A percentile compares a stretch with the other conserved stretches of the same genome.
phyloP scores from a whole-genome alignment of 2,113 vertebrate species.

The Sinocyclocheilus anophthalmus region DNA sequence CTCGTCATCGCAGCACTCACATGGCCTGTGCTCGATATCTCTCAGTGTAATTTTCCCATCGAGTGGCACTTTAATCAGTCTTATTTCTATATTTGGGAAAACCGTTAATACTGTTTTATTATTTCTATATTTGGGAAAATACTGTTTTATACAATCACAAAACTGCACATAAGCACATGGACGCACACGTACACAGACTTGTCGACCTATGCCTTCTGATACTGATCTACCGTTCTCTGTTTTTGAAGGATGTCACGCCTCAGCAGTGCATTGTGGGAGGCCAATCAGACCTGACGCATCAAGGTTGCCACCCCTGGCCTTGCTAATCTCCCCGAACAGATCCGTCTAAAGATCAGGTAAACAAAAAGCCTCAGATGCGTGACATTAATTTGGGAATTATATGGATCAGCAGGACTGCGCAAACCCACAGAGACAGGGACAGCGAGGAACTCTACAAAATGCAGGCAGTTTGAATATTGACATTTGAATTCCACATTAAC shows the following conservation, averaged over 20 bases:
- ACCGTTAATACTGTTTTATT: slow-evolving; percentile 8
- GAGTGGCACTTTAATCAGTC: slow-evolving; percentile 20
- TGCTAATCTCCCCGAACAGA: slow-evolving; percentile 30
- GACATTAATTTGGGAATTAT: slow-evolving; percentile 30
- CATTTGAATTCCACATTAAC: neutral
- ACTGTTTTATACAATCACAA: slow-evolving; percentile 5
- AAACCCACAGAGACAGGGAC: neutral
- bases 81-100: slow-evolving; percentile 24
- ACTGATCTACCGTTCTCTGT: neutral
- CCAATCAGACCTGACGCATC: slow-evolving; percentile 38
- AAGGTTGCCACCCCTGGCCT: slow-evolving; percentile 34
- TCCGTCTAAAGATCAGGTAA: slow-evolving; percentile 36
- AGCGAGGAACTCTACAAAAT: neutral
- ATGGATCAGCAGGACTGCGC: slow-evolving; percentile 14
- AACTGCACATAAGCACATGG: neutral
- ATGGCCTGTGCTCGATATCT: neutral
- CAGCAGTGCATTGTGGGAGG: slow-evolving; percentile 35
- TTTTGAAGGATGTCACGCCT: slow-evolving; percentile 45
- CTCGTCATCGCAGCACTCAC: neutral
- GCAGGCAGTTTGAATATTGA: neutral
- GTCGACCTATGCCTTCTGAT: slow-evolving; percentile 25
- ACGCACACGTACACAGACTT: neutral
- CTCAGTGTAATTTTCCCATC: slow-evolving; percentile 1
- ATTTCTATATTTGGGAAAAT: slow-evolving; percentile 15
- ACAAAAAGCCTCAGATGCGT: slow-evolving; percentile 26